Percentiles rank a stretch among this genome's conserved stretches.
phyloP scores from a whole-genome alignment of 2,797 vertebrate species.

The Spatula versicolor region DNA sequence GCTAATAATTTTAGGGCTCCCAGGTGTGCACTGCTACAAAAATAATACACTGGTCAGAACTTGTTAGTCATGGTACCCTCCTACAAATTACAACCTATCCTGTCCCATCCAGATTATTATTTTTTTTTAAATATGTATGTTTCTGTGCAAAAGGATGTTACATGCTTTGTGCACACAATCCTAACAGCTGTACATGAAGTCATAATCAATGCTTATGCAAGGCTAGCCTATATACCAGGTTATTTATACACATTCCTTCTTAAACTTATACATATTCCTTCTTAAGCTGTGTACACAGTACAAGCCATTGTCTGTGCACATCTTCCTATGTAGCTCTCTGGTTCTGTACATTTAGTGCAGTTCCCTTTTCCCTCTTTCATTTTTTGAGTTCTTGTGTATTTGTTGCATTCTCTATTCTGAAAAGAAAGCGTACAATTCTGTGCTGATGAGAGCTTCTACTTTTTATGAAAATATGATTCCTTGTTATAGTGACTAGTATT shows the following conservation, averaged over 20 bases:
- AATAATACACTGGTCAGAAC: conserved; percentile 41
- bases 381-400: not conserved
- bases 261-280: not conserved
- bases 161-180: not conserved
- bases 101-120: not conserved
- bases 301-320: not conserved
- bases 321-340: not conserved
- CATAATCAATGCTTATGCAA: not conserved
- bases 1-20: conserved; percentile 40
- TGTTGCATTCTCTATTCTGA: not conserved
- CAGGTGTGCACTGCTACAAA: conserved; percentile 47
- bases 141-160: not conserved
- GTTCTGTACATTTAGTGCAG: not conserved
- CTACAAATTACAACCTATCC: not conserved
- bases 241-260: not conserved
- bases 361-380: not conserved
- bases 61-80: not conserved
- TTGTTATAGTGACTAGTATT: not conserved
- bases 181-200: not conserved
- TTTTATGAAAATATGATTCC: not conserved
- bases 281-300: not conserved
- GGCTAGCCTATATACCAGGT: not conserved
- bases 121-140: too few relatives aligned
- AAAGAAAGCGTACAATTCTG: not conserved
- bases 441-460: not conserved